phyloP scores from a whole-genome alignment of 2,888 invertebrate species.

The Zootermopsis nevadensis region DNA sequence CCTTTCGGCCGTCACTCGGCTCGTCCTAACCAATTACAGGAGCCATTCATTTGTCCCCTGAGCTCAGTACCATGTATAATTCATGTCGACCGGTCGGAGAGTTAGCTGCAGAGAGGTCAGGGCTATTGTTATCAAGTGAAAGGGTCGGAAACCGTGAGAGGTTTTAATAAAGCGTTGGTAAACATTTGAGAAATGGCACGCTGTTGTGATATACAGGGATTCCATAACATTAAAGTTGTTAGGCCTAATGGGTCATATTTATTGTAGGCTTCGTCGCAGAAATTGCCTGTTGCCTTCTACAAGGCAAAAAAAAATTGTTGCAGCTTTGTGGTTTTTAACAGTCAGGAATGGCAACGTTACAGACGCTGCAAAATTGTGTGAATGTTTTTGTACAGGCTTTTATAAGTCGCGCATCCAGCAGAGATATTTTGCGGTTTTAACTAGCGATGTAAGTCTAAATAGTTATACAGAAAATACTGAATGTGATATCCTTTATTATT shows the following conservation, averaged over 20 bases:
- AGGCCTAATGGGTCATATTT: background rate
- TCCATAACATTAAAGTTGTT: background rate
- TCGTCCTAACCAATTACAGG: slow-evolving; percentile 37
- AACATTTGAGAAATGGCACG: background rate
- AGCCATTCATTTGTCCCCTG: slow-evolving; percentile 47
- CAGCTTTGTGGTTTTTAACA: too few species aligned
- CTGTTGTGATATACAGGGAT: background rate
- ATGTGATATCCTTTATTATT: too few species aligned
- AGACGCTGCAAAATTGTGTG: too few species aligned
- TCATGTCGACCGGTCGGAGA: slow-evolving; percentile 33
- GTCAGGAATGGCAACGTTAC: too few species aligned
- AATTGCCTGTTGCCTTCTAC: too few species aligned
- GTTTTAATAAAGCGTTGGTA: slow-evolving; percentile 36
- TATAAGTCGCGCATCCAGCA: too few species aligned
- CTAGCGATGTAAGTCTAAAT: too few species aligned
- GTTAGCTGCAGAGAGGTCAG: background rate
- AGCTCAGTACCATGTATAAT: slow-evolving; percentile 47
- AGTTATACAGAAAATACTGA: too few species aligned
- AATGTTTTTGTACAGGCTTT: too few species aligned
- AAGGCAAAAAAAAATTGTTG: too few species aligned
- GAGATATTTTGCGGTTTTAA: too few species aligned
- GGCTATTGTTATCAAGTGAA: slow-evolving; percentile 6
- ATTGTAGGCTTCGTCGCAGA: background rate
- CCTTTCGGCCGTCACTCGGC: slow-evolving; percentile 31
- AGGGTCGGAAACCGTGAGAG: background rate